Conservation (phyloP, 2,888 invertebrate genomes). For the Parthenolecanium corni region DNA sequence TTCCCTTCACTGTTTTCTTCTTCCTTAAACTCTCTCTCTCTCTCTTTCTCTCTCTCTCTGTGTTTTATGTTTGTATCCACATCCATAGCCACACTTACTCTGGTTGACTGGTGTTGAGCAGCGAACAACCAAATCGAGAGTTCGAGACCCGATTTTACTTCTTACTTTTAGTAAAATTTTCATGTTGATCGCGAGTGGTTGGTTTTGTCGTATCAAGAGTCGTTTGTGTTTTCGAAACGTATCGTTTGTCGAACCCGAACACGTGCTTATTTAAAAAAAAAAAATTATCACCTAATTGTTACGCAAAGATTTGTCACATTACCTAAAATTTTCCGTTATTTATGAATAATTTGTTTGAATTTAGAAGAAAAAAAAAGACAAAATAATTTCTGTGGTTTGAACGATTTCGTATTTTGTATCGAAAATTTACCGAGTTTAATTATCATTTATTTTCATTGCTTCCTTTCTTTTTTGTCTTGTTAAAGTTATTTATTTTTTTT, state of each 20-base stretch:
- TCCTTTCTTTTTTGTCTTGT: background rate
- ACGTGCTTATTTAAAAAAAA: conserved; percentile 10
- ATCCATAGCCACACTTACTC: no score
- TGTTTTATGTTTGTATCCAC: no score
- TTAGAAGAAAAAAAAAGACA: no score
- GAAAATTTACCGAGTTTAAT: background rate
- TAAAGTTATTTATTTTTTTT: background rate
- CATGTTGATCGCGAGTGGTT: background rate
- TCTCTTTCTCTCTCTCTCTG: no score
- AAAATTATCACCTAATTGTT: no score
- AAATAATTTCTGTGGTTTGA: background rate
- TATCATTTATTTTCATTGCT: background rate
- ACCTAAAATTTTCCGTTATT: background rate
- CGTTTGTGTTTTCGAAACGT: background rate
- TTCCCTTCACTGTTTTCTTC: no score
- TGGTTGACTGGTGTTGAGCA: no score
- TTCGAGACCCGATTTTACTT: no score
- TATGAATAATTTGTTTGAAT: background rate
- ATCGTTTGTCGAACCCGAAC: conserved; percentile 15
- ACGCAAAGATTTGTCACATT: no score
- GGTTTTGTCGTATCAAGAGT: background rate
- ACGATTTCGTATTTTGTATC: background rate
- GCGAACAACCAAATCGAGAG: background rate
- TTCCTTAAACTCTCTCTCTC: no score
- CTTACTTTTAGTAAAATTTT: background rate